Evolutionary conservation across 1,140 invertebrate species (phyloP).

Genomic region (Ips typographus): DNA sequence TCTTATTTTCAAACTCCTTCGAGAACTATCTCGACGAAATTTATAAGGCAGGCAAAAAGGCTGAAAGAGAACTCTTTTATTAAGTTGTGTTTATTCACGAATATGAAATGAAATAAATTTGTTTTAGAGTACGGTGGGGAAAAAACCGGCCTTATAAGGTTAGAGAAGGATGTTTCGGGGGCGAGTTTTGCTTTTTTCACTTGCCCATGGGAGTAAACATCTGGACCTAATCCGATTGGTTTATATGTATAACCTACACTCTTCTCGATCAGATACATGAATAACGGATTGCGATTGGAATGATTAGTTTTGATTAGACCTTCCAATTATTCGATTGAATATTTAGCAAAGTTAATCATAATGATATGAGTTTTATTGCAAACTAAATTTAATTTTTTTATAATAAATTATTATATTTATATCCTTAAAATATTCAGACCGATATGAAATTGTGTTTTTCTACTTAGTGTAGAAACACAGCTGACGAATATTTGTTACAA

Average conservation of each 20-base stretch:
- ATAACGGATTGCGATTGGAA: too few species aligned
- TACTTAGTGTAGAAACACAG: too few species aligned
- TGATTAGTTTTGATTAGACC: too few species aligned
- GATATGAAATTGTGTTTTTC: too few species aligned
- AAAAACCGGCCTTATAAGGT: slow-evolving; percentile 10
- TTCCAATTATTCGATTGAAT: too few species aligned
- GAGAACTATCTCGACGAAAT: slow-evolving; percentile 34
- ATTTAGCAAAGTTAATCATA: too few species aligned
- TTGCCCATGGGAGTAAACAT: slow-evolving; percentile 13
- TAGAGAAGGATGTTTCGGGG: slow-evolving; percentile 8
- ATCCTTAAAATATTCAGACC: too few species aligned
- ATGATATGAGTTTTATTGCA: too few species aligned
- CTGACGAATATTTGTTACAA: too few species aligned
- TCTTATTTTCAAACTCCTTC: slow-evolving; percentile 34
- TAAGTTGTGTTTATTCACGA: slow-evolving; percentile 34
- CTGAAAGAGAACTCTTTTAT: slow-evolving; percentile 23
- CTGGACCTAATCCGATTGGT: slow-evolving; percentile 19
- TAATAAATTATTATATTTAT: too few species aligned
- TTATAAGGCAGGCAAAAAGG: slow-evolving; percentile 32
- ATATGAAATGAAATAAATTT: slow-evolving; percentile 33
- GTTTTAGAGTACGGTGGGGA: slow-evolving; percentile 25
- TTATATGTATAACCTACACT: neutral
- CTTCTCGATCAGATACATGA: too few species aligned
- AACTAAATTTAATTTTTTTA: too few species aligned
- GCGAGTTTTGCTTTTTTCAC: slow-evolving; percentile 3